These are phyloP conservation scores for Apoda limacodes DNA, from an alignment of 2,888 invertebrate genomes.

Conservation along the genomic window DNA sequence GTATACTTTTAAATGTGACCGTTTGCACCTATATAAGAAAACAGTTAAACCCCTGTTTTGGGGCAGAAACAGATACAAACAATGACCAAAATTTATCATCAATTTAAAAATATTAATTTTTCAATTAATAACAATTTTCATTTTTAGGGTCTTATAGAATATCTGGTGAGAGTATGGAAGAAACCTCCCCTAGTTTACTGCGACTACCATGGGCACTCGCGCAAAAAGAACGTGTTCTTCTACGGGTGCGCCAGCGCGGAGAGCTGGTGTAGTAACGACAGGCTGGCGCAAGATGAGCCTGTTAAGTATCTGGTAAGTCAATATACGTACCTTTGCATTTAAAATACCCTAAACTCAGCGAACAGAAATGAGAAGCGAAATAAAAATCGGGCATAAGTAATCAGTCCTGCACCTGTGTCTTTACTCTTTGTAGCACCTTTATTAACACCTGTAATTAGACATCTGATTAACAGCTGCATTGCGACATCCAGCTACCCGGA, in stretches of 20 bases:
- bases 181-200: constrained; percentile 75
- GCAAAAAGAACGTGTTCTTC: constrained; percentile 87
- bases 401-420: too few relatives aligned
- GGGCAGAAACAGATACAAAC: not conserved
- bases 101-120: constrained; percentile 1
- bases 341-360: too few relatives aligned
- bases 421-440: too few relatives aligned
- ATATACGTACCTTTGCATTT: too few relatives aligned
- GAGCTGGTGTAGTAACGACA: constrained; percentile 76
- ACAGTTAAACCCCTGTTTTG: too few relatives aligned
- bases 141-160: constrained; percentile 71
- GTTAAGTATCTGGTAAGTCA: constrained; percentile 71
- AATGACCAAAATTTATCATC: not conserved
- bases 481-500: too few relatives aligned
- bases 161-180: constrained; percentile 69
- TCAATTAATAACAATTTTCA: constrained; percentile 12
- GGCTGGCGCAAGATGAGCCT: constrained; percentile 65
- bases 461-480: too few relatives aligned
- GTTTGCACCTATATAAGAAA: too few relatives aligned
- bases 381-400: too few relatives aligned
- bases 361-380: too few relatives aligned
- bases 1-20: too few relatives aligned
- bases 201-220: constrained; percentile 86
- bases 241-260: constrained; percentile 82
- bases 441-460: too few relatives aligned